phyloP scores from a whole-genome alignment of 2,797 vertebrate genomes.

The Phalloptychus januarius region DNA sequence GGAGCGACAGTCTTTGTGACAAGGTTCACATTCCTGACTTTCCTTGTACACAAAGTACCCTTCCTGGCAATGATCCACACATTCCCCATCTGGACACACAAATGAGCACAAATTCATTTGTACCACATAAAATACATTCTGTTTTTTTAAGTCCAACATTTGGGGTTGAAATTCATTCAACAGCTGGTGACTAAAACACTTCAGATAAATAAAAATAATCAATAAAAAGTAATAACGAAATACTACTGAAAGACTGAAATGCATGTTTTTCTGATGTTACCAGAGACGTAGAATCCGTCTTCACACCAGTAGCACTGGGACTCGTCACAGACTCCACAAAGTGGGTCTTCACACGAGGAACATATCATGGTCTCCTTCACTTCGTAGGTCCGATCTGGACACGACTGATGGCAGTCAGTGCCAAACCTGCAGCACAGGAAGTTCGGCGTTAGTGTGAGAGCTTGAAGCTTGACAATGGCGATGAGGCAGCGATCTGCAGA shows the following conservation, averaged over 20 bases:
- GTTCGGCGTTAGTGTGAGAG: background rate
- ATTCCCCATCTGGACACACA: conserved; percentile 80
- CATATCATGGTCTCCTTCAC: conserved; percentile 72
- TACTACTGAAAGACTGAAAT: no score
- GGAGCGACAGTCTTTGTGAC: conserved; percentile 82
- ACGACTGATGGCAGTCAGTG: conserved; percentile 81
- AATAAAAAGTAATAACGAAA: background rate
- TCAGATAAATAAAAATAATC: background rate
- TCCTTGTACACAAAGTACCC: conserved; percentile 84
- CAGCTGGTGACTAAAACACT: background rate
- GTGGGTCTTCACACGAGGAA: conserved; percentile 70
- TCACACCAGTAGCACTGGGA: conserved; percentile 85
- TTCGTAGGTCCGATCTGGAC: conserved; percentile 86
- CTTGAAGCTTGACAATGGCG: background rate
- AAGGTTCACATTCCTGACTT: conserved; percentile 82
- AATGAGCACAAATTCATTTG: background rate
- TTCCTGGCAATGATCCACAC: conserved; percentile 81
- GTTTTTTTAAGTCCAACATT: background rate
- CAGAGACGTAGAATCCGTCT: conserved; percentile 82
- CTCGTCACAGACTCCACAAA: conserved; percentile 84
- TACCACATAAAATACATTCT: background rate
- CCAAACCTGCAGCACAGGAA: conserved; percentile 75
- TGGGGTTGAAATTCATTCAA: background rate
- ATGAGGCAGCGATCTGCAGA: background rate
- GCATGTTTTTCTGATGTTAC: conserved; percentile 61